Base-by-base conservation (phyloP, 2,797 vertebrate species). In the Dermochelys coriacea region DNA sequence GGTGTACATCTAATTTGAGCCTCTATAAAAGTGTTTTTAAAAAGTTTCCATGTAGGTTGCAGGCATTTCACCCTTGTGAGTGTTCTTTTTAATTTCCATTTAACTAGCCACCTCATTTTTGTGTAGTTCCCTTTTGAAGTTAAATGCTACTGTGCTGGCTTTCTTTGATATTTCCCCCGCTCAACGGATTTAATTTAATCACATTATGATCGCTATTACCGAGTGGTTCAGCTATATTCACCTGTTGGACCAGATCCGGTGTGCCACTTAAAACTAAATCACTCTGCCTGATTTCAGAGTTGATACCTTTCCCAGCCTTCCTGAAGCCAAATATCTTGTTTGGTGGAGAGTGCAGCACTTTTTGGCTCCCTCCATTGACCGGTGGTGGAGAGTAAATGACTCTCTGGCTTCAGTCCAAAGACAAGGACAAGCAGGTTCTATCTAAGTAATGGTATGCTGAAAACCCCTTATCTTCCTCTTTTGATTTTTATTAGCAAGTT, bases 281-380 rank as follows among this genome's bases (percentile, higher is more conserved):
- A 64, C 59, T 8, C 59, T 64, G 59, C 31, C 31, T 64, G 29
- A 61, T 34, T 34, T 61, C 31, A 61, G 29, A 61, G 59, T 16
- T 34, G 59, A 61, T 61, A 61, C 31, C 7, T 34, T 16, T 61
- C 31, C 59, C 27, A 50, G 52, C 11, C 2, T 18, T 4, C 83
- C 34, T 64, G 47, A 68, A 87, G n/a, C 23, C n/a, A 50, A 81
- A 92, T 82, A 61, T 19, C 5, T 16, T 11, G 12, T 0, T 71
- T 49, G 79, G 15, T 64, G 49, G 75, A n/a, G 54, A 50, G 41
- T n/a, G 3, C 14, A 10, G 82, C 10, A 0, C 6, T 4, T 12
- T 47, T 0, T 0, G 19, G 25, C 0, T 2, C 34, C 25, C 0
- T 27, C 2, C 37, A 12, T 23, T 71, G 68, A 41, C 19, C 68